A percentile compares a stretch with the other conserved stretches of the same genome.
These are phyloP conservation scores for Pluvialis apricaria DNA, from an alignment of 2,113 vertebrate species.

Conservation along the genomic window DNA sequence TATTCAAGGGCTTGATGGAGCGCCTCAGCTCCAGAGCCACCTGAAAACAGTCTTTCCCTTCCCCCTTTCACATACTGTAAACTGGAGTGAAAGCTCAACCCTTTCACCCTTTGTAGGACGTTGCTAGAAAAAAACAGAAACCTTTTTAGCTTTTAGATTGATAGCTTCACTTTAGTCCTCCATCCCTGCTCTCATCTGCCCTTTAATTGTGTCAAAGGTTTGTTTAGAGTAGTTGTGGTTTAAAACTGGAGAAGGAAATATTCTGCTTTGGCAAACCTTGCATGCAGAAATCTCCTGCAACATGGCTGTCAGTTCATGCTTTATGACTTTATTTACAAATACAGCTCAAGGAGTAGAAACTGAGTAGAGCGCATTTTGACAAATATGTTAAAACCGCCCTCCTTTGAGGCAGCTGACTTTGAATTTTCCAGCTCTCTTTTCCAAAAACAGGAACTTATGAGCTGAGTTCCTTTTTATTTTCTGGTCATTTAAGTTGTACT, in stretches of 20 bases:
- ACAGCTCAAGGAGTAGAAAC: background rate
- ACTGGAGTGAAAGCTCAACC: background rate
- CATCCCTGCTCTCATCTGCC: background rate
- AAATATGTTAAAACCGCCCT: background rate
- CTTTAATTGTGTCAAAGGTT: background rate
- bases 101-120: background rate
- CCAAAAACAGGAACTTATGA: background rate
- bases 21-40: background rate
- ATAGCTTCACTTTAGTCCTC: background rate
- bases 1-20: background rate
- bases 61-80: background rate
- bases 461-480: background rate
- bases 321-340: constrained; percentile 3
- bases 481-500: background rate
- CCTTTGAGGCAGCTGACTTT: background rate
- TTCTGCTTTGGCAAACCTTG: background rate
- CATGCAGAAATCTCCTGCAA: background rate
- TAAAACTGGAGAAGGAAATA: background rate
- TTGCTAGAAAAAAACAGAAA: background rate
- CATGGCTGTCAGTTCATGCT: background rate
- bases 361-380: background rate
- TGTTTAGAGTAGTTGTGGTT: constrained; percentile 4
- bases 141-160: background rate
- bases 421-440: background rate
- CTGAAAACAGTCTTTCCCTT: background rate